Evolutionary conservation across 2,797 vertebrate genomes (phyloP).

Genomic region (Paedocypris micromegethes): DNA sequence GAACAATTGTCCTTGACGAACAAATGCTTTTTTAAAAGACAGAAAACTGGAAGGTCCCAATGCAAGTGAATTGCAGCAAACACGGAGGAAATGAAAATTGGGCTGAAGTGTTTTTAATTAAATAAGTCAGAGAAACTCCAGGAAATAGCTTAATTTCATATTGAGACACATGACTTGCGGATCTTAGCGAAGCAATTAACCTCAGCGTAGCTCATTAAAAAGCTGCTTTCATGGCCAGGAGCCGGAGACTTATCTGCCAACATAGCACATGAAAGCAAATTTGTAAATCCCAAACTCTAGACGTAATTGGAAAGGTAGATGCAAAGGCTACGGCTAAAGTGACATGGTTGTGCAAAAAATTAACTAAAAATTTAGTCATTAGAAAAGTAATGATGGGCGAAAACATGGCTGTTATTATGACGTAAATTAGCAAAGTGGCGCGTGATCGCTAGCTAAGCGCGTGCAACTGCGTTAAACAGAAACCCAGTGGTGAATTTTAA

Average conservation of each 20-base stretch:
- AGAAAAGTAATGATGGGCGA: conserved; percentile 45
- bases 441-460: conserved; percentile 18
- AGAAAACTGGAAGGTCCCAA: conserved; percentile 5
- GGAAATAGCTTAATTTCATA: conserved; percentile 75
- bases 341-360: conserved; percentile 61
- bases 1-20: conserved; percentile 45
- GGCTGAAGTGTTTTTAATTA: conserved; percentile 77
- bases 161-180: conserved; percentile 69
- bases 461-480: no score
- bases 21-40: conserved; percentile 43
- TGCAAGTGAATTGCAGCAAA: conserved; percentile 10
- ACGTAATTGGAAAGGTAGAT: conserved; percentile 78
- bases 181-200: conserved; percentile 79
- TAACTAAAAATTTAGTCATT: conserved; percentile 56
- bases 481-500: no score
- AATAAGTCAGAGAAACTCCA: conserved; percentile 72
- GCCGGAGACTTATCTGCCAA: conserved; percentile 68
- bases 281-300: conserved; percentile 73
- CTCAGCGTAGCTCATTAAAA: conserved; percentile 76
- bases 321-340: conserved; percentile 64
- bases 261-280: conserved; percentile 74
- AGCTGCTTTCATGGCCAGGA: conserved; percentile 72
- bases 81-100: conserved; percentile 60
- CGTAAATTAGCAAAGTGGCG: conserved; percentile 26
- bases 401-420: conserved; percentile 27